Conservation (phyloP, 37 sponge, comb jelly and placozoan genomes). For the Lycopodina hypogea region DNA sequence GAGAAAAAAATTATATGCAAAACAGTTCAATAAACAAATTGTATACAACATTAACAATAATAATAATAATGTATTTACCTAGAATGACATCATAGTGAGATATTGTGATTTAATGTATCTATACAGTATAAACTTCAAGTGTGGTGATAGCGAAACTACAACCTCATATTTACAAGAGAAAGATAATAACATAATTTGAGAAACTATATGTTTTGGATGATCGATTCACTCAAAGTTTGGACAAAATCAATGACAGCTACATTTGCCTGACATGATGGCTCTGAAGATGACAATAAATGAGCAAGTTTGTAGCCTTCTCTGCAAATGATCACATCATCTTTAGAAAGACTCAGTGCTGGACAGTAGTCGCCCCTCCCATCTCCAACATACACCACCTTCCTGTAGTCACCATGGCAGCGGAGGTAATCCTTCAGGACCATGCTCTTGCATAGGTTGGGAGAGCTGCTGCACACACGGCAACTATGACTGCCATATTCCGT, state of each 20-base stretch:
- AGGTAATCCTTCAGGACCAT: slow-evolving; percentile 41
- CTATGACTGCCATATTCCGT: slow-evolving; percentile 25
- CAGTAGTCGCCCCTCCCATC: slow-evolving; percentile 73
- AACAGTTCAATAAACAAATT: no score
- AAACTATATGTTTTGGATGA: background rate
- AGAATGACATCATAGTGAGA: no score
- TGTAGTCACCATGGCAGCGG: background rate
- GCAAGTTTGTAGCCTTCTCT: slow-evolving; percentile 62
- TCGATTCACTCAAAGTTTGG: slow-evolving; percentile 7
- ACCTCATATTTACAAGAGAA: no score
- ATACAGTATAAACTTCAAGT: no score
- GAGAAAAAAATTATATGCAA: no score
- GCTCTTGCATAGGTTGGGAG: slow-evolving; percentile 78
- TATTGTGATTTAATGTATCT: no score
- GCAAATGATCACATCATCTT: slow-evolving; percentile 57
- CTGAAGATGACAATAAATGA: background rate
- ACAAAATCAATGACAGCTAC: slow-evolving; percentile 33
- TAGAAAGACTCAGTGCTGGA: slow-evolving; percentile 31
- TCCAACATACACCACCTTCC: slow-evolving; percentile 63
- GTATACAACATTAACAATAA: no score
- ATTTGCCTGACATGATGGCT: slow-evolving; percentile 8
- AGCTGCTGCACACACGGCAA: slow-evolving; percentile 37
- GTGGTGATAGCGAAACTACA: no score
- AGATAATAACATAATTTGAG: no score
- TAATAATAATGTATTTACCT: background rate